A percentile compares a stretch with the other conserved stretches of the same genome.
Evolutionary conservation across 35 echinoderm and acorn worm species (phyloP).

Genomic region (Ophioderma brevispina): DNA sequence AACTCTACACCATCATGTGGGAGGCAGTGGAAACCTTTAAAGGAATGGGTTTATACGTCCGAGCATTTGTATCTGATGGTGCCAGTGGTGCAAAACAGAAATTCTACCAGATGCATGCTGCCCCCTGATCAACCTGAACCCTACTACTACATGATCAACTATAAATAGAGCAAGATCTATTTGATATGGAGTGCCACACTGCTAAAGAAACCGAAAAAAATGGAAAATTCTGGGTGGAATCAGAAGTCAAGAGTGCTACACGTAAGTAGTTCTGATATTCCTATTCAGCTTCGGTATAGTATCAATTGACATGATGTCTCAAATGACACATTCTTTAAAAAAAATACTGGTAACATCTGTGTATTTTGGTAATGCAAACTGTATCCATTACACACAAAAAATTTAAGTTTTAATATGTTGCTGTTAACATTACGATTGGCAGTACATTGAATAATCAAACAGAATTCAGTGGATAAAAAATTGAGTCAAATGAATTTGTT

Average conservation of each 20-base stretch:
- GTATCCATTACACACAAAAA: too few relatives aligned
- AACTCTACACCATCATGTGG: not conserved
- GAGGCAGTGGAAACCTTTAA: conserved; percentile 17
- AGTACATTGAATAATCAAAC: too few relatives aligned
- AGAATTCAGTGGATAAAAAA: too few relatives aligned
- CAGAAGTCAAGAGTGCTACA: conserved; percentile 35
- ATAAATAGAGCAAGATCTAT: not conserved
- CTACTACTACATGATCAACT: not conserved
- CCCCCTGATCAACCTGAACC: not conserved
- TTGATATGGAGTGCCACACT: conserved; percentile 62
- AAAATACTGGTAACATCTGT: too few relatives aligned
- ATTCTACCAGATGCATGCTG: conserved; percentile 16
- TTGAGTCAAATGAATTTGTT: too few relatives aligned
- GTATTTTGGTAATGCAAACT: too few relatives aligned
- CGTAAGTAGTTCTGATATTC: conserved; percentile 6
- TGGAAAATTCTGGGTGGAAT: conserved; percentile 63
- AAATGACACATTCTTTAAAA: too few relatives aligned
- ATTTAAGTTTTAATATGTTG: too few relatives aligned
- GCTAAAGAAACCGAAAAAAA: conserved; percentile 39
- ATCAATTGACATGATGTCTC: too few relatives aligned
- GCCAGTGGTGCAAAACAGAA: conserved; percentile 42
- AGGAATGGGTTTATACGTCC: conserved; percentile 6
- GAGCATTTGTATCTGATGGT: conserved; percentile 41
- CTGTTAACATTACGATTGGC: too few relatives aligned
- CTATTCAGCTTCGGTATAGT: too few relatives aligned